A percentile compares a stretch with the other conserved stretches of the same genome.
phyloP scores from a whole-genome alignment of 2,888 invertebrate species.

The Tiphia femorata region DNA sequence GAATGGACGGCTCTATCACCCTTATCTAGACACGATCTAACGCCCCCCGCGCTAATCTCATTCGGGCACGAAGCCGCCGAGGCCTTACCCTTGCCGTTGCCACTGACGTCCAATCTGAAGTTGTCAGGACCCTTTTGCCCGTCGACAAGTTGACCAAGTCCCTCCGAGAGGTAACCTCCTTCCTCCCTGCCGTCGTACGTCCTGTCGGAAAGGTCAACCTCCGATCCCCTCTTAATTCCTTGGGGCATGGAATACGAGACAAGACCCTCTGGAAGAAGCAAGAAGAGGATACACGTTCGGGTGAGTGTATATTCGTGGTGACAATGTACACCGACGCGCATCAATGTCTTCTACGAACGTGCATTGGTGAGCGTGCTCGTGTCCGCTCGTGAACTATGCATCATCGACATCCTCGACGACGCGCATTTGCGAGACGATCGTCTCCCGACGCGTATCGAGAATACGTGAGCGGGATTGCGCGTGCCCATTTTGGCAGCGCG shows the following conservation, averaged over 20 bases:
- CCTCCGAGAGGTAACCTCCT: conserved; percentile 75
- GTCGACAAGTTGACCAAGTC: conserved; percentile 84
- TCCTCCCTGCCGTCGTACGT: conserved; percentile 83
- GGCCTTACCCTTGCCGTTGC: conserved; percentile 76
- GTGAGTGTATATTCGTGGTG: too few species aligned
- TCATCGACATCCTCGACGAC: conserved; percentile 32
- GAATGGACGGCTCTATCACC: conserved; percentile 38
- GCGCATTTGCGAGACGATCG: too few species aligned
- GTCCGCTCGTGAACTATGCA: conserved; percentile 30
- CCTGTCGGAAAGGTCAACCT: conserved; percentile 82
- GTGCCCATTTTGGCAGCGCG: too few species aligned
- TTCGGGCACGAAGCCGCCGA: conserved; percentile 32
- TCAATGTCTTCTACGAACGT: background rate
- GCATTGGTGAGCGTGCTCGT: background rate
- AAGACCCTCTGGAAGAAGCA: conserved; percentile 77
- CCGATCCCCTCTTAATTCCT: conserved; percentile 78
- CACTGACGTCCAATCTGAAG: conserved; percentile 77
- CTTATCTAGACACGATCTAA: conserved; percentile 46
- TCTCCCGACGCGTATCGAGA: too few species aligned
- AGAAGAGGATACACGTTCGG: conserved; percentile 4
- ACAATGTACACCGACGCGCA: too few species aligned
- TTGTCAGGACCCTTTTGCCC: conserved; percentile 82
- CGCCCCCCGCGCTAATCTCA: conserved; percentile 43
- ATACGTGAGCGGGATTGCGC: too few species aligned
- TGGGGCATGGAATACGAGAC: conserved; percentile 85